phyloP scores from a whole-genome alignment of 2,888 invertebrate genomes.

The Parnassius mnemosyne region DNA sequence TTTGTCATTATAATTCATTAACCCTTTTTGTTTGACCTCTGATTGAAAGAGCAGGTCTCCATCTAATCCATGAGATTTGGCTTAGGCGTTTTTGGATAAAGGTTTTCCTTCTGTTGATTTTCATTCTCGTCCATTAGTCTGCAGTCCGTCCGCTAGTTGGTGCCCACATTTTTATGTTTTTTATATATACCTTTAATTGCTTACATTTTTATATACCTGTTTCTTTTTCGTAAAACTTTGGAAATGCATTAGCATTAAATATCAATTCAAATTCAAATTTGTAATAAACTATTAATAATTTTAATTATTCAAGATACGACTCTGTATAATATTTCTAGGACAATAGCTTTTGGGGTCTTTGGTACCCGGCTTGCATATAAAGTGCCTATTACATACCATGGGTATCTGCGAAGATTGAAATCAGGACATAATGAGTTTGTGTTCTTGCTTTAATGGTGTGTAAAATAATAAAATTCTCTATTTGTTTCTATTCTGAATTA shows the following conservation, averaged over 20 bases:
- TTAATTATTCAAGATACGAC: slow-evolving; percentile 1
- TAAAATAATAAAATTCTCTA: not conserved
- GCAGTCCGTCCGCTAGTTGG: no score
- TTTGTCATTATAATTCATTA: no score
- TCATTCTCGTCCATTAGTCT: no score
- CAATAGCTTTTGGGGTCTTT: slow-evolving; percentile 15
- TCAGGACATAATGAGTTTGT: slow-evolving; percentile 3
- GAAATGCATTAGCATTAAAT: not conserved
- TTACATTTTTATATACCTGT: no score
- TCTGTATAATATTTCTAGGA: slow-evolving; percentile 8
- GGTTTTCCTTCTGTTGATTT: no score
- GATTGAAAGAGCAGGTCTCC: no score
- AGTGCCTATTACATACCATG: slow-evolving; percentile 5
- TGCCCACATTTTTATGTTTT: not conserved
- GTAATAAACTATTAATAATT: not conserved
- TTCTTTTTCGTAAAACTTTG: no score
- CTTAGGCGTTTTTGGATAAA: no score
- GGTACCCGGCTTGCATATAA: slow-evolving; percentile 16
- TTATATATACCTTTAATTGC: not conserved
- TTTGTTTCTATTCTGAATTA: not conserved
- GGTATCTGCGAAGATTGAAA: slow-evolving; percentile 8
- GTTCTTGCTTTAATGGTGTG: not conserved
- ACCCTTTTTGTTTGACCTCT: no score
- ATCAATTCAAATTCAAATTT: not conserved
- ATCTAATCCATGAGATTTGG: no score